phyloP scores from a whole-genome alignment of 2,113 vertebrate genomes.

The Corythoichthys haematopterus region DNA sequence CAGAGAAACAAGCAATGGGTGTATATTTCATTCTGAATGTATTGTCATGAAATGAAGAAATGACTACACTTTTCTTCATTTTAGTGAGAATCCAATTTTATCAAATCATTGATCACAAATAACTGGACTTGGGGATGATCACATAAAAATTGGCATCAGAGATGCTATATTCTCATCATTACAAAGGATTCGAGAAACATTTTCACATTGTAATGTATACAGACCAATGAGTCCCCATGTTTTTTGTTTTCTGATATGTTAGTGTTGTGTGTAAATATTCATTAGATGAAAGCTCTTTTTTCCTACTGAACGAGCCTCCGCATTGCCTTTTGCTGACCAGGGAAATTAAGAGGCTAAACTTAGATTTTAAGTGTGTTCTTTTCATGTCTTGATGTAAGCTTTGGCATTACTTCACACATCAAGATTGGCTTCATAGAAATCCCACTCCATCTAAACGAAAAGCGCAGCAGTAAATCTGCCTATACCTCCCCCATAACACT shows the following conservation, averaged over 20 bases:
- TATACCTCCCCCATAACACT: slow-evolving; percentile 67
- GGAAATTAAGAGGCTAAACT: slow-evolving; percentile 67
- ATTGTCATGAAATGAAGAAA: too few species aligned
- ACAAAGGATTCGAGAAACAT: neutral
- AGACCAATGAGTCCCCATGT: neutral
- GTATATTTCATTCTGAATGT: too few species aligned
- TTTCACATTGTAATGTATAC: neutral
- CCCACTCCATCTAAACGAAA: slow-evolving; percentile 69
- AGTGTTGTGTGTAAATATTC: slow-evolving; percentile 7
- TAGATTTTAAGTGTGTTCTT: slow-evolving; percentile 63
- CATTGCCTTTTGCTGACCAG: slow-evolving; percentile 58
- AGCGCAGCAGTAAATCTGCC: slow-evolving; percentile 71
- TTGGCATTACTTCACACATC: slow-evolving; percentile 71
- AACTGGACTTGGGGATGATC: neutral
- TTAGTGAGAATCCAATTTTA: too few species aligned
- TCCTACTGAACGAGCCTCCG: slow-evolving; percentile 13
- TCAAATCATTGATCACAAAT: neutral
- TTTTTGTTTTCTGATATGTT: neutral
- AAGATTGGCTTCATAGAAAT: slow-evolving; percentile 69
- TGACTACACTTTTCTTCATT: too few species aligned
- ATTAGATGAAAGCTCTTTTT: slow-evolving; percentile 41
- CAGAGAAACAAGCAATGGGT: too few species aligned
- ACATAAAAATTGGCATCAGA: neutral
- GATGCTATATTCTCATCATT: neutral
- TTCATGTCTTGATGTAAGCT: slow-evolving; percentile 68